Evolutionary conservation across 2,113 vertebrate genomes (phyloP), one percentile per base, ranked within the genome.

Genomic region (Oncorhynchus gorbuscha): DNA sequence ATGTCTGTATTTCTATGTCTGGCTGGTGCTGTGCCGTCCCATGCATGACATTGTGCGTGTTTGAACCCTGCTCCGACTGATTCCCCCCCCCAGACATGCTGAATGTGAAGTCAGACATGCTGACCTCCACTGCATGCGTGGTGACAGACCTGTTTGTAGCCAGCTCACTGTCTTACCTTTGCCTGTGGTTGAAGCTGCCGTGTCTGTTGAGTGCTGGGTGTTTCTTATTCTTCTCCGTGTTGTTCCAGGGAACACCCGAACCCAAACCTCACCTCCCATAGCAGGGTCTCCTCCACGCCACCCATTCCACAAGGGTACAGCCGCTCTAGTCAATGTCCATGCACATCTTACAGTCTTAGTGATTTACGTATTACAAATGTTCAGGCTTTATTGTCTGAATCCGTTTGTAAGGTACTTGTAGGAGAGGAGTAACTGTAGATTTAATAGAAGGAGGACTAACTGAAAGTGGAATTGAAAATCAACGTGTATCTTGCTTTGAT

Each of bases 251-350:
- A 85, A 76, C 75, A 85, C 81, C 87, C 91, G 93, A 93, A 90
- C 89, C 88, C 91, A 93, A 93, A 90, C 89, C 89, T 92, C 90
- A 88, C 86, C 94, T 86, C 92, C 93, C 91, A 92, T 85, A 86
- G 88, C 86, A 83, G 69, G 20, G 90, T 55, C 89, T 87, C 89
- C 89, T 90, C 89, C 92, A 74, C 87, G 64, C 80, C 92, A 84
- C 90, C 89, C 89, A 32, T 87, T 89, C 87, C 91, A 89, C 87
- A 91, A 92, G 93, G 94, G 93, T 94, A 95, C 92, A 92, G 87
- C 91, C 80, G 86, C 89, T 86, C 84, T 79, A 89, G 88, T 82
- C 69, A 81, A 49, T 79, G 69, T 45, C 30, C 48, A 65, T 72
- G 73, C 30, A 67, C 35, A 77, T 70, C 71, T 77, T 67, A 55